Base-by-base conservation (phyloP, 2,797 vertebrate genomes). In the Meda fulgida region DNA sequence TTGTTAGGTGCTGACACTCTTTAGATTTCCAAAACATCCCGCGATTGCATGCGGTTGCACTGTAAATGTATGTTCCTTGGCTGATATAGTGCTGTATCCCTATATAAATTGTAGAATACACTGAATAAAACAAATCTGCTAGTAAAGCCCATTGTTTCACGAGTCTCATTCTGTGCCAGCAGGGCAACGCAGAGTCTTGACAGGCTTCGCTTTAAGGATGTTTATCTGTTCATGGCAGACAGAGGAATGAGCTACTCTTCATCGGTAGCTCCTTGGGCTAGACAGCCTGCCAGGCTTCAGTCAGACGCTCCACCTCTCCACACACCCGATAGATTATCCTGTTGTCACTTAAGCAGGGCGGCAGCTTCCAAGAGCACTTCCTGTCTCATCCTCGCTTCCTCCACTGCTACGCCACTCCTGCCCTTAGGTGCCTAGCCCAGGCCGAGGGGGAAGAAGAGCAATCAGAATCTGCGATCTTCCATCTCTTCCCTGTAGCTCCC, bases 301-400 rank as follows among this genome's bases (percentile, higher is more conserved):
- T 88, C 80, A 79, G 72, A 81, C 66, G 70, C 85, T 81, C 84
- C 89, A 67, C 77, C 79, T 83, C 83, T 78, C 55, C 66, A 80
- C 85, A 71, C 79, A 71, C 79, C 86, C 81, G 77, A 71, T 88
- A 92, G 89, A 91, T 90, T 89, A 91, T 87, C 43, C 82, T 78
- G 70, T 89, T 87, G 87, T 66, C 80, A 73, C 84, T 84, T 81
- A 67, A 29, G 48, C 34, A 86, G 75, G 84, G 88, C 26, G 21
- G 72, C 34, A 83, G 63, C 76, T 83, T 84, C 84, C 81, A 80
- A 83, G 53, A 83, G 70, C 19, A 70, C 66, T 86, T 83, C 81
- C 82, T 82, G 46, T 78, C 71, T 81, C 36, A 34, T 72, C 67
- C 58, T 58, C 48, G n/a, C 40, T 67, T 80, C 58, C 73, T 82